Conservation (phyloP, 30 jellyfish, hydroid and myxozoan genomes). For the Turritopsis dohrnii region DNA sequence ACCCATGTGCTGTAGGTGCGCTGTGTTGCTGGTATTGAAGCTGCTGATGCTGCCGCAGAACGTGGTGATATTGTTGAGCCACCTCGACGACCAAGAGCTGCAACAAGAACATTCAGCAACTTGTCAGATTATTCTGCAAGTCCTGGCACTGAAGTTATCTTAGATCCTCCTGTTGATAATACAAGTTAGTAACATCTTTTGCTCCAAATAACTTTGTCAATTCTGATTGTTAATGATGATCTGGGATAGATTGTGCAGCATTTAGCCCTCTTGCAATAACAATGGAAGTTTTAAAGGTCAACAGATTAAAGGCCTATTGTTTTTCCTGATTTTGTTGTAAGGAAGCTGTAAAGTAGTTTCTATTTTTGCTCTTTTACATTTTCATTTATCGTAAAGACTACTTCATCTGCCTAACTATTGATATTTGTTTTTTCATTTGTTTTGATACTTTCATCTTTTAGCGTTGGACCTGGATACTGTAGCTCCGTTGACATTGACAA, state of each 20-base stretch:
- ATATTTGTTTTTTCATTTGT: constrained; percentile 1
- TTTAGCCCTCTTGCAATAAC: no score
- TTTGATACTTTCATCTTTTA: neutral
- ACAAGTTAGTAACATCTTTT: neutral
- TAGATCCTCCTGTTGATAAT: neutral
- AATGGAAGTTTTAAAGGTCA: no score
- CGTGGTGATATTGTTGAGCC: constrained; percentile 63
- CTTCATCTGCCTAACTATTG: no score
- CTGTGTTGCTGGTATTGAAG: constrained; percentile 91
- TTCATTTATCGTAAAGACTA: neutral
- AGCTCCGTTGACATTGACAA: constrained; percentile 73
- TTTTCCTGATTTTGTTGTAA: neutral
- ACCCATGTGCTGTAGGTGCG: constrained; percentile 61
- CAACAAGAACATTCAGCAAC: constrained; percentile 70
- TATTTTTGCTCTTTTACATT: no score
- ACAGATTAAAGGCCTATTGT: no score
- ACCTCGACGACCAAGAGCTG: constrained; percentile 47
- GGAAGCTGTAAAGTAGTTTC: no score
- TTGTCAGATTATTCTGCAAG: constrained; percentile 52
- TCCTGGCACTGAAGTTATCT: neutral
- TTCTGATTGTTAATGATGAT: no score
- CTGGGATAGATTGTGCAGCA: no score
- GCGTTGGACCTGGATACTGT: constrained; percentile 50
- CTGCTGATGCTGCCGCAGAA: constrained; percentile 86
- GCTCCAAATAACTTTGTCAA: no score